Evolutionary conservation across 2,113 vertebrate species (phyloP).

Genomic region (Melanerpes formicivorus): DNA sequence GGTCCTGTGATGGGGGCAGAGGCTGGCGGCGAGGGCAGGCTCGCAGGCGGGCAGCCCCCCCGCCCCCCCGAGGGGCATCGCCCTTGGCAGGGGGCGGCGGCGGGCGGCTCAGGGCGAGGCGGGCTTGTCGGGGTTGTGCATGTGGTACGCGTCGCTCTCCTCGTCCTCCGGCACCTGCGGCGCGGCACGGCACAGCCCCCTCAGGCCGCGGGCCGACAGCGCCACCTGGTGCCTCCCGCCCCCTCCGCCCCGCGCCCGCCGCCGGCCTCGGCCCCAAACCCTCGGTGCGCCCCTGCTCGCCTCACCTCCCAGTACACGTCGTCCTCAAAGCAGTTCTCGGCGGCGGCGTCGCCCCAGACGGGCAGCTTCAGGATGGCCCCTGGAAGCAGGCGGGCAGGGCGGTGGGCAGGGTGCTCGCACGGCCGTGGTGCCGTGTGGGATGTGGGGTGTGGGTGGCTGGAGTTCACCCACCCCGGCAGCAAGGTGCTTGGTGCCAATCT

Average conservation of each 20-base stretch:
- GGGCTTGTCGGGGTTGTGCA: slow-evolving; percentile 67
- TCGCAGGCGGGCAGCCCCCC: not conserved
- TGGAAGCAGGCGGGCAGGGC: slow-evolving; percentile 43
- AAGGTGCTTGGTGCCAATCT: fast-evolving
- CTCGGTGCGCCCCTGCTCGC: not conserved
- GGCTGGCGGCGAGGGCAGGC: not conserved
- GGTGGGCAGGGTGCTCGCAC: not conserved
- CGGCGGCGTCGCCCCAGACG: slow-evolving; percentile 87
- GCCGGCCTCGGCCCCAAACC: too few relatives aligned
- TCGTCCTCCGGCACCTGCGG: slow-evolving; percentile 87
- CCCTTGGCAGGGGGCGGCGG: not conserved
- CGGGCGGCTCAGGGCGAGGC: slow-evolving; percentile 27
- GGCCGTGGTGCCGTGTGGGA: not conserved
- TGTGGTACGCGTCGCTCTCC: slow-evolving; percentile 59
- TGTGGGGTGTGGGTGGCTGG: fast-evolving
- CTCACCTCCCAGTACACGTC: slow-evolving; percentile 94
- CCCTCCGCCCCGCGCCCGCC: not conserved
- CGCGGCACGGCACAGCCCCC: not conserved
- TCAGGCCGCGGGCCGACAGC: slow-evolving; percentile 35
- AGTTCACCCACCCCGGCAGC: not conserved
- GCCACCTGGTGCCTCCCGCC: slow-evolving; percentile 39
- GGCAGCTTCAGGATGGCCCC: slow-evolving; percentile 90
- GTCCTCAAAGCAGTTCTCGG: slow-evolving; percentile 94
- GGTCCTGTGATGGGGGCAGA: not conserved
- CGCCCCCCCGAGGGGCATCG: not conserved